Evolutionary conservation across 1,140 invertebrate genomes (phyloP).

Genomic region (Acromyrmex charruanus): DNA sequence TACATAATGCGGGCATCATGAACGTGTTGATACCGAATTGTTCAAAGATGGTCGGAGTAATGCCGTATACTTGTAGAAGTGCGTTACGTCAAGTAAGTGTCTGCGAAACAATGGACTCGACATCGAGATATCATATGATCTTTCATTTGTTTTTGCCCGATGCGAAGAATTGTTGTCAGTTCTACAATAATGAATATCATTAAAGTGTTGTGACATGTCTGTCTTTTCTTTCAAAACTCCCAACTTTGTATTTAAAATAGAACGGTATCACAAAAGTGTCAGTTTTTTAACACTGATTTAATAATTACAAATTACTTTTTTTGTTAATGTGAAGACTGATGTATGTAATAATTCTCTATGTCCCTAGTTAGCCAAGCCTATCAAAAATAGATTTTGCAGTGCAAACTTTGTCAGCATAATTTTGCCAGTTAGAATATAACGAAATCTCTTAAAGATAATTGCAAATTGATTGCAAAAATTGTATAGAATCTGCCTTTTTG

Average conservation of each 20-base stretch:
- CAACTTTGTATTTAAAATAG: neutral
- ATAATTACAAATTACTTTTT: neutral
- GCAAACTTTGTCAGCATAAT: neutral
- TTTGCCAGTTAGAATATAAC: neutral
- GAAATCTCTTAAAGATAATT: neutral
- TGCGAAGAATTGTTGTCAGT: neutral
- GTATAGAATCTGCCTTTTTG: neutral
- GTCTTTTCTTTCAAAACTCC: neutral
- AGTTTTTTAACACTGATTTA: neutral
- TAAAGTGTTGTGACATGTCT: neutral
- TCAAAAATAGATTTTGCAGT: neutral
- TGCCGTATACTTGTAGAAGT: constrained; percentile 80
- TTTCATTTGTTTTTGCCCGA: neutral
- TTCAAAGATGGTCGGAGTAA: constrained; percentile 80
- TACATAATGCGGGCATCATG: constrained; percentile 64
- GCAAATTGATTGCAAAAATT: neutral
- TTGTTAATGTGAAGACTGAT: neutral
- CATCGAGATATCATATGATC: neutral
- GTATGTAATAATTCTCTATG: neutral
- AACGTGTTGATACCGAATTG: constrained; percentile 45
- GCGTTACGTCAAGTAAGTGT: constrained; percentile 79
- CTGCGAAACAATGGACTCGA: neutral
- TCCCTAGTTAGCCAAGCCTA: neutral
- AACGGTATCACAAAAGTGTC: neutral
- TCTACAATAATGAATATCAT: neutral